A percentile compares a stretch with the other conserved stretches of the same genome.
Conservation (phyloP, 2,113 vertebrate species). For the Copsychus sechellarum region DNA sequence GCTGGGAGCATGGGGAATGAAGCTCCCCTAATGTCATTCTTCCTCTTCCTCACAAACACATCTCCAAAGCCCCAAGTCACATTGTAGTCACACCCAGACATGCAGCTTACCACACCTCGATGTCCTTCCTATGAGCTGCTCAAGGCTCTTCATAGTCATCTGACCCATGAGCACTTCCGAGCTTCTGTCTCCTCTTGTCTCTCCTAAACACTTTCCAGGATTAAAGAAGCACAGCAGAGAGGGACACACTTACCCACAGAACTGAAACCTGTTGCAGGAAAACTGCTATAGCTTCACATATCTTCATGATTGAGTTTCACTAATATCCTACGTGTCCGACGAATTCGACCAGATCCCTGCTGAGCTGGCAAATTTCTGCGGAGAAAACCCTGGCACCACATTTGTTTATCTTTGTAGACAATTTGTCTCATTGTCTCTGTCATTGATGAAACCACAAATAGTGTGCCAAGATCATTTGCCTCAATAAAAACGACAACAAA, state of each 20-base stretch:
- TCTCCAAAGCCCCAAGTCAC: not conserved
- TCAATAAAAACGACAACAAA: conserved; percentile 43
- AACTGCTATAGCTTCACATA: not conserved
- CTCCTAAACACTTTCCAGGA: not conserved
- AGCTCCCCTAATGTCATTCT: not conserved
- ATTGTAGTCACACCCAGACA: not conserved
- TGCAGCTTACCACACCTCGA: not conserved
- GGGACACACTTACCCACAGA: not conserved
- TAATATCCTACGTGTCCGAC: not conserved
- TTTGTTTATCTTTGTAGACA: conserved; percentile 45
- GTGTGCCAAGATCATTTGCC: conserved; percentile 8
- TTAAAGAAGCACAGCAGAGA: not conserved
- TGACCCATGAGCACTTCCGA: not conserved
- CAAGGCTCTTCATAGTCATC: not conserved
- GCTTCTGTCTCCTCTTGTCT: not conserved
- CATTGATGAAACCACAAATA: conserved; percentile 48
- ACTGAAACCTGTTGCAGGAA: not conserved
- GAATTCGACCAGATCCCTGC: not conserved
- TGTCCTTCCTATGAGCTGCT: not conserved
- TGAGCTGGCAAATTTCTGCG: not conserved
- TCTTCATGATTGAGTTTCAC: not conserved
- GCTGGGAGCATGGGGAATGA: not conserved
- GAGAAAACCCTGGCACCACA: conserved; percentile 27
- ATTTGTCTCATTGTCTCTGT: conserved; percentile 55
- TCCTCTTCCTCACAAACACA: not conserved